phyloP scores from a whole-genome alignment of 2,888 invertebrate species.

The Petrophora chlorosata region DNA sequence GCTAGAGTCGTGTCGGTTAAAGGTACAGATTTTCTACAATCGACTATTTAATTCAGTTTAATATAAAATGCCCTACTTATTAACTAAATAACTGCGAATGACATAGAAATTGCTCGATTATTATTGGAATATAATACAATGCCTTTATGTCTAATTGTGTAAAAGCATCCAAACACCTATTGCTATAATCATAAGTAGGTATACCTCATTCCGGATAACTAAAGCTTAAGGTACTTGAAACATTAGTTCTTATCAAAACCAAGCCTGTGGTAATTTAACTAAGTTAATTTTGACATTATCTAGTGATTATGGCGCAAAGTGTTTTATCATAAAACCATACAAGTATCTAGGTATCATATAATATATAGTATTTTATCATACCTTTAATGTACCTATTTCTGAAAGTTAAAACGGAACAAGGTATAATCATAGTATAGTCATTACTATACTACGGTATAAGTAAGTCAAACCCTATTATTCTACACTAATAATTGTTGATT shows the following conservation, averaged over 20 bases:
- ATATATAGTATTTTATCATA: neutral
- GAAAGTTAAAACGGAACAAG: conserved; percentile 14
- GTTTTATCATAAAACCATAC: no score
- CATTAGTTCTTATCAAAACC: no score
- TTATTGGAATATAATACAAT: conserved; percentile 71
- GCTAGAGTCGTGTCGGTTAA: conserved; percentile 44
- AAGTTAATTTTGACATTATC: no score
- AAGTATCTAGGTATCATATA: neutral
- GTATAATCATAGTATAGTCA: no score
- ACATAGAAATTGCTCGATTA: conserved; percentile 62
- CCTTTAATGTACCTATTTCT: neutral
- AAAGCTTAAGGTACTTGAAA: no score
- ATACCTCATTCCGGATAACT: conserved; percentile 49
- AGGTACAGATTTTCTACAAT: conserved; percentile 35
- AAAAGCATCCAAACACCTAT: conserved; percentile 82
- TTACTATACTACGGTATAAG: no score
- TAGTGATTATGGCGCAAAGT: no score
- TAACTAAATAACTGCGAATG: conserved; percentile 64
- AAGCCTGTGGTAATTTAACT: no score
- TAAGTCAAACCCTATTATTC: conserved; percentile 19
- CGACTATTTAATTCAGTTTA: conserved; percentile 37
- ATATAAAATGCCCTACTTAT: conserved; percentile 78
- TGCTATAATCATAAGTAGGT: conserved; percentile 50
- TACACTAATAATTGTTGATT: conserved; percentile 19
- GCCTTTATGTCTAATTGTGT: conserved; percentile 72